A percentile compares a stretch with the other conserved stretches of the same genome.
phyloP scores from a whole-genome alignment of 2,888 invertebrate species.

The Melanostoma mellinum region DNA sequence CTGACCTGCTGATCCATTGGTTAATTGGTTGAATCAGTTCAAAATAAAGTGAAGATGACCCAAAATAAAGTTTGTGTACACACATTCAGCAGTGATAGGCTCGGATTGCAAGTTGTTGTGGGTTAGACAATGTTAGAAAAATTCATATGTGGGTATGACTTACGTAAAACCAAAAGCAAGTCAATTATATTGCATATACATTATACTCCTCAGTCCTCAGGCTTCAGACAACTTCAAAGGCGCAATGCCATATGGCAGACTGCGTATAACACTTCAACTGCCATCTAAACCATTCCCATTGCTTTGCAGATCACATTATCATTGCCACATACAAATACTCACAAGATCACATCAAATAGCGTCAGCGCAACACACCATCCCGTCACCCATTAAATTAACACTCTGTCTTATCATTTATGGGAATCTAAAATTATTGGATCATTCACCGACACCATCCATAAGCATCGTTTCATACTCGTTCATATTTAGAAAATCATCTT shows the following conservation, averaged over 20 bases:
- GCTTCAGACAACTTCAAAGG: constrained; percentile 30
- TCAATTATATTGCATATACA: neutral
- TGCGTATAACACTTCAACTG: constrained; percentile 35
- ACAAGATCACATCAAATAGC: constrained; percentile 44
- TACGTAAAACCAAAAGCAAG: neutral
- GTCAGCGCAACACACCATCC: constrained; percentile 21
- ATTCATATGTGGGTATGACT: neutral
- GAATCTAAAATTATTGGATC: constrained; percentile 61
- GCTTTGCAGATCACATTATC: constrained; percentile 18
- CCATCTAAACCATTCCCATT: constrained; percentile 22
- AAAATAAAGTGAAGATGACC: no score
- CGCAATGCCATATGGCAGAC: constrained; percentile 21
- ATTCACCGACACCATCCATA: neutral
- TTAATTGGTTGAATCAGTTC: no score
- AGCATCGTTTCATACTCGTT: constrained; percentile 9
- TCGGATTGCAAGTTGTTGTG: no score
- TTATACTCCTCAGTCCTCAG: constrained; percentile 8
- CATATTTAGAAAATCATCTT: constrained; percentile 19
- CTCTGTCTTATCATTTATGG: constrained; percentile 40
- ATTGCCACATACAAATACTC: constrained; percentile 38
- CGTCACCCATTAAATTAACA: constrained; percentile 53
- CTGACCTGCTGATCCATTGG: no score
- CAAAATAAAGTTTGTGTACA: no score
- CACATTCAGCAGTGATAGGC: no score
- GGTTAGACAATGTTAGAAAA: no score